phyloP scores from a whole-genome alignment of 2,113 vertebrate species.

The Pungitius pungitius region DNA sequence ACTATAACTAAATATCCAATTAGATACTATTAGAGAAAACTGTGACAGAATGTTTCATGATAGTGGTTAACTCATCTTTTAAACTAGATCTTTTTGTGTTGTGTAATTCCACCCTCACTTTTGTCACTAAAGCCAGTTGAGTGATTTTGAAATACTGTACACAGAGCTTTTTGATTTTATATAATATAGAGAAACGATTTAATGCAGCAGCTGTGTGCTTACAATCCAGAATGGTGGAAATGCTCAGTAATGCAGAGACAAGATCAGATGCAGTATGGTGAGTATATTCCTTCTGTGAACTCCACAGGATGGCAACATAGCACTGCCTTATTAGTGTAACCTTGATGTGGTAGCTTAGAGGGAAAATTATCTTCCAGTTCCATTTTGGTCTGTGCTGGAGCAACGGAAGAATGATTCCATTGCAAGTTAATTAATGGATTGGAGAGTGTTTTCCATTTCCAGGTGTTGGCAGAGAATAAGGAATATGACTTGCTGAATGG shows the following conservation, averaged over 20 bases:
- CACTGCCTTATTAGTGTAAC: slow-evolving; percentile 52
- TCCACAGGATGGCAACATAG: slow-evolving; percentile 71
- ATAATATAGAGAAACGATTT: not conserved
- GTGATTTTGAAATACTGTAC: not conserved
- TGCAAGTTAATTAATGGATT: slow-evolving; percentile 48
- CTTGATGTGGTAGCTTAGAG: slow-evolving; percentile 32
- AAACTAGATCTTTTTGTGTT: not conserved
- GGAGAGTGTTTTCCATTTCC: slow-evolving; percentile 27
- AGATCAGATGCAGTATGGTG: slow-evolving; percentile 11
- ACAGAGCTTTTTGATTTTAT: not conserved
- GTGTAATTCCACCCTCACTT: not conserved
- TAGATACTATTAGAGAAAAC: not conserved
- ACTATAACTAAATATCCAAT: not conserved
- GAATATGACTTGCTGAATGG: slow-evolving; percentile 26
- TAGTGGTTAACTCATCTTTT: not conserved
- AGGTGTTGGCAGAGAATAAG: slow-evolving; percentile 35
- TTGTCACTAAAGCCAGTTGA: not conserved
- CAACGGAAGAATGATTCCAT: slow-evolving; percentile 37
- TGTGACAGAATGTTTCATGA: no score
- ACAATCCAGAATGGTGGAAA: not conserved
- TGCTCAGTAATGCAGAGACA: not conserved
- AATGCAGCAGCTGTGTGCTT: not conserved
- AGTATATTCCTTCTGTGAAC: slow-evolving; percentile 43
- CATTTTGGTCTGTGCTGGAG: slow-evolving; percentile 37
- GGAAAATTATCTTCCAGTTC: slow-evolving; percentile 1